Evolutionary conservation across 2,797 vertebrate species (phyloP), one percentile per base, ranked within the genome.

Genomic region (Sarcoramphus papa): DNA sequence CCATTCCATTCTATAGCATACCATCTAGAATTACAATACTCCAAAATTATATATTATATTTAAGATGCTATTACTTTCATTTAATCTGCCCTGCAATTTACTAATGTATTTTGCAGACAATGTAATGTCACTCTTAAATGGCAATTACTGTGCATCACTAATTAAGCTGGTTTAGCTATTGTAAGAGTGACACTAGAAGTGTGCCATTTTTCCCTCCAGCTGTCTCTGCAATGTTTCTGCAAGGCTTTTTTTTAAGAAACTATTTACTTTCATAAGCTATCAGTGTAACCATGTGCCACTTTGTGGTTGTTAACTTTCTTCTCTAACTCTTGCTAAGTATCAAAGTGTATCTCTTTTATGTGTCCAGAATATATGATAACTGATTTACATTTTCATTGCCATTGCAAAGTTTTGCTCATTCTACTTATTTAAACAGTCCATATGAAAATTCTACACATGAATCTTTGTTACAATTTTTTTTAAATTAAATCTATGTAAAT

Each of bases 151-250:
- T 88, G 60, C 4, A 4, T 79, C 31, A 22, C 62, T 92, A 93
- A 94, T 95, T 87, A 93, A 91, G n/a, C n/a, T 79, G 45, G 56
- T 68, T 93, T 94, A 93, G 53, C 41, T 93, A 20, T 62, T 90
- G 4, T 78, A 83, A 65, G 31, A 27, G 12, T 64, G 69, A 84
- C 37, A 62, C 25, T 47, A 56, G 22, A 89, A 95, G 63, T 63
- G 33, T 63, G 51, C 27, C 37, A 21, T 75, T 89, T 93, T 43
- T 8, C 9, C 63, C 37, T 51, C 27, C 40, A 69, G 7, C 35
- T 74, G 63, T 76, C 14, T 78, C 56, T 67, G 59, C 45, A 93
- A 33, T n/a, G 30, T 51, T 92, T 87, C 45, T 90, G 53, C 33
- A 67, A 59, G 28, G 14, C 30, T 76, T 93, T 90, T n/a, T 78